Percentiles rank a stretch among this genome's conserved stretches.
Evolutionary conservation across 30 jellyfish, hydroid and myxozoan genomes (phyloP).

Genomic region (Turritopsis dohrnii): DNA sequence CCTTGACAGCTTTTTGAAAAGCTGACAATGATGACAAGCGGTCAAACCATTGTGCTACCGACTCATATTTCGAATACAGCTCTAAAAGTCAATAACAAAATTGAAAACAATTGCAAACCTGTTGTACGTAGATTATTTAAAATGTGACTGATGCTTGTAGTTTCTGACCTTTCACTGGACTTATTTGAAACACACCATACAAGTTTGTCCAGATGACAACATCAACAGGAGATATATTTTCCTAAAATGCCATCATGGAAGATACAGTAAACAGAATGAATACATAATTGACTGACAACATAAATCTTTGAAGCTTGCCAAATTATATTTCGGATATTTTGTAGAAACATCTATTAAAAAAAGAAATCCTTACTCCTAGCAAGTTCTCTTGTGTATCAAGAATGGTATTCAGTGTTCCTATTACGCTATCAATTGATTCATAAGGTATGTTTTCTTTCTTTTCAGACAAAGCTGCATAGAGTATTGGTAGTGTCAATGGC

Average conservation of each 20-base stretch:
- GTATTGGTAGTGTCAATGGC: constrained; percentile 28
- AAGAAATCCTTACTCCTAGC: constrained; percentile 40
- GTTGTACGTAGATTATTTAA: background rate
- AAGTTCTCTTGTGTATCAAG: constrained; percentile 12
- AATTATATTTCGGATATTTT: no score
- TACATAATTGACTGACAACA: background rate
- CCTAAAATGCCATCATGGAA: constrained; percentile 29
- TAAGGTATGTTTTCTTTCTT: constrained; percentile 14
- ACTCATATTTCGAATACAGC: constrained; percentile 5
- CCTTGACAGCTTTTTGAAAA: constrained; percentile 41
- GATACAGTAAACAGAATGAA: background rate
- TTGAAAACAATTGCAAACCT: background rate
- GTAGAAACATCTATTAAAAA: no score
- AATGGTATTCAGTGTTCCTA: constrained; percentile 9
- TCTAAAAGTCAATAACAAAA: background rate
- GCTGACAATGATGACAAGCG: constrained; percentile 38
- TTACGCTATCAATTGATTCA: background rate
- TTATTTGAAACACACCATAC: constrained; percentile 49
- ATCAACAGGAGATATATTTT: constrained; percentile 36
- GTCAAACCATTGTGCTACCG: constrained; percentile 55
- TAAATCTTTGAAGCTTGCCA: no score
- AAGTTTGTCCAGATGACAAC: constrained; percentile 81
- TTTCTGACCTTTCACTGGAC: constrained; percentile 15
- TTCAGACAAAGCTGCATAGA: constrained; percentile 20
- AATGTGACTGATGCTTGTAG: no score